A percentile compares a stretch with the other conserved stretches of the same genome.
Evolutionary conservation across 2,113 vertebrate species (phyloP).

Genomic region (Thamnaconus septentrionalis): DNA sequence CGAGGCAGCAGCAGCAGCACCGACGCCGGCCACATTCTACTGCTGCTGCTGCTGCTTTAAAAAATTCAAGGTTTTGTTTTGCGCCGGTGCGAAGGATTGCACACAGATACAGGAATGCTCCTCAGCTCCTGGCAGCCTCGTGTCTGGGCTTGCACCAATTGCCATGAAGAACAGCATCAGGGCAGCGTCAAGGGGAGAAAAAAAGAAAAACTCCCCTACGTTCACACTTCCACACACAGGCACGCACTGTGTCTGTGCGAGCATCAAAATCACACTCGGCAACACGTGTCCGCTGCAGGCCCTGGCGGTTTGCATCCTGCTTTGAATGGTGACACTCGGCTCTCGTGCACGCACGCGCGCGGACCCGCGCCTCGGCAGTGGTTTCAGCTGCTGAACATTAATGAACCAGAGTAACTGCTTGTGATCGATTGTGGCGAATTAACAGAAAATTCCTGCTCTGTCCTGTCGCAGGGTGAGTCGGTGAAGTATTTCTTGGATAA

Average conservation of each 20-base stretch:
- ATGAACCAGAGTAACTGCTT: background rate
- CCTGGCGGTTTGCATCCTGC: conserved; percentile 41
- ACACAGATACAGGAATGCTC: conserved; percentile 56
- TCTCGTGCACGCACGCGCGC: background rate
- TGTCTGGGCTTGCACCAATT: conserved; percentile 63
- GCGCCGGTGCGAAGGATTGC: background rate
- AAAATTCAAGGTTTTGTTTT: background rate
- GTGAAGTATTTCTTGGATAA: conserved; percentile 99
- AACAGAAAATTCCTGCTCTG: conserved; percentile 49
- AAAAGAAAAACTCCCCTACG: conserved; percentile 8
- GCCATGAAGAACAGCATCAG: conserved; percentile 20
- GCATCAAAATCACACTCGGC: conserved; percentile 46
- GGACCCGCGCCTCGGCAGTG: too few relatives aligned
- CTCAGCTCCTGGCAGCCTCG: conserved; percentile 29
- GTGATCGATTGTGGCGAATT: conserved; percentile 29
- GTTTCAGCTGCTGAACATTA: too few relatives aligned
- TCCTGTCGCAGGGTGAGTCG: conserved; percentile 88
- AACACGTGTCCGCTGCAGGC: conserved; percentile 28
- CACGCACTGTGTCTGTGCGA: conserved; percentile 15
- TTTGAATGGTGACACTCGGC: background rate
- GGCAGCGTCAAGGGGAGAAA: background rate
- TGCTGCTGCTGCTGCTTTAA: too few relatives aligned
- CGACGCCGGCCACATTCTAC: too few relatives aligned
- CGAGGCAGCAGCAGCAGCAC: too few relatives aligned
- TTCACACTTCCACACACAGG: conserved; percentile 3